Evolutionary conservation across 2,113 vertebrate genomes (phyloP).

Genomic region (Corvus hawaiiensis): DNA sequence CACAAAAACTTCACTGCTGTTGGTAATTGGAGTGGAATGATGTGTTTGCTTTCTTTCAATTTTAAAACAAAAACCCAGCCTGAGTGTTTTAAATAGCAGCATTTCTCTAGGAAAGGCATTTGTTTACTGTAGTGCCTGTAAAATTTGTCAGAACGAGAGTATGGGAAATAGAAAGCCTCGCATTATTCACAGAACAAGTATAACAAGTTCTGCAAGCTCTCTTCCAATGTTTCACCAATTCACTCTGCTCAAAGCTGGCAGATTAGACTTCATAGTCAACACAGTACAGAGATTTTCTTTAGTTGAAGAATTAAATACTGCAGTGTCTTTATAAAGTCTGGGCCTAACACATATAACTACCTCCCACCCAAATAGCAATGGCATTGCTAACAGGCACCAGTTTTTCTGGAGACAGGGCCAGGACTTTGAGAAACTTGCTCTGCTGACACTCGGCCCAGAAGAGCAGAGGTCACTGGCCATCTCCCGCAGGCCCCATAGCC

Average conservation of each 20-base stretch:
- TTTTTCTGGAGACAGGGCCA: background rate
- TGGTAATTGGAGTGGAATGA: background rate
- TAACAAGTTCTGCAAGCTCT: slow-evolving; percentile 29
- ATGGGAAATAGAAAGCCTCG: background rate
- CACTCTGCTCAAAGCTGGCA: background rate
- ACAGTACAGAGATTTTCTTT: background rate
- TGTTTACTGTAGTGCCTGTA: slow-evolving; percentile 30
- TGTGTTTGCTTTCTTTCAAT: background rate
- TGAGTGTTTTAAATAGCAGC: background rate
- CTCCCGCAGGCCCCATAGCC: background rate
- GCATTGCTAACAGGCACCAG: background rate
- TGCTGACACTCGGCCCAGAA: background rate
- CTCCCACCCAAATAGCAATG: background rate
- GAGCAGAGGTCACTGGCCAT: background rate
- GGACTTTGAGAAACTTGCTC: background rate
- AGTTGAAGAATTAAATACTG: background rate
- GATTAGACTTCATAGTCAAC: background rate
- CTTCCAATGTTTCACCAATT: slow-evolving; percentile 3
- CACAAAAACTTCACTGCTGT: background rate
- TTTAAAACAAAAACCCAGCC: background rate
- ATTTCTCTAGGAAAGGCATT: slow-evolving; percentile 30
- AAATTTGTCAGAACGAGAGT: background rate
- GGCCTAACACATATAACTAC: background rate
- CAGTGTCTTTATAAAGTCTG: background rate
- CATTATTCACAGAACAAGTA: slow-evolving; percentile 31